These are phyloP conservation scores for Siniperca chuatsi DNA, from an alignment of 2,113 vertebrate species.

Conservation along the genomic window DNA sequence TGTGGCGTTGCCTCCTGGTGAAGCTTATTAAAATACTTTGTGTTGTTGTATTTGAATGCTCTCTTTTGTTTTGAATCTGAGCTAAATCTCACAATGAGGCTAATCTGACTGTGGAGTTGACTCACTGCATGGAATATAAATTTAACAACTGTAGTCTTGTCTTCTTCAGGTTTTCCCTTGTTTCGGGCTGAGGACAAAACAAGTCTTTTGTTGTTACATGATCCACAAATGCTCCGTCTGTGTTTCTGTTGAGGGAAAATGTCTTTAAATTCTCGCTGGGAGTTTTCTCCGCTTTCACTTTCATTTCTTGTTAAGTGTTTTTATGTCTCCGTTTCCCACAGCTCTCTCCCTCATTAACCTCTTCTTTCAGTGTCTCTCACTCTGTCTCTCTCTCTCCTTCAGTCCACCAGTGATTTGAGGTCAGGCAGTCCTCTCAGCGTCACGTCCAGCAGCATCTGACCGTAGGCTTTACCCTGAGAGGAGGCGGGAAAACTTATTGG, in stretches of 20 bases:
- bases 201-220: neutral
- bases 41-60: neutral
- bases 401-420: slow-evolving; percentile 89
- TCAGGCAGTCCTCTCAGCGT: slow-evolving; percentile 88
- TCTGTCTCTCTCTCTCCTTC: neutral
- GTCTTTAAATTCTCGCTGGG: neutral
- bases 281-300: neutral
- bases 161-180: neutral
- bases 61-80: neutral
- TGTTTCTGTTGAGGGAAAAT: neutral
- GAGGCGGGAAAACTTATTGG: neutral
- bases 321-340: neutral
- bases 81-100: no score
- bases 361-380: neutral
- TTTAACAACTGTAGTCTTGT: no score
- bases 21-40: neutral
- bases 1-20: neutral
- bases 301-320: neutral
- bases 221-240: neutral
- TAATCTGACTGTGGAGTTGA: no score
- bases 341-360: neutral
- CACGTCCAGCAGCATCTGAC: slow-evolving; percentile 92
- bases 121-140: no score
- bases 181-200: no score
- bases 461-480: slow-evolving; percentile 89